phyloP scores from a whole-genome alignment of 2,888 invertebrate species.

The Adelognathus sp. region DNA sequence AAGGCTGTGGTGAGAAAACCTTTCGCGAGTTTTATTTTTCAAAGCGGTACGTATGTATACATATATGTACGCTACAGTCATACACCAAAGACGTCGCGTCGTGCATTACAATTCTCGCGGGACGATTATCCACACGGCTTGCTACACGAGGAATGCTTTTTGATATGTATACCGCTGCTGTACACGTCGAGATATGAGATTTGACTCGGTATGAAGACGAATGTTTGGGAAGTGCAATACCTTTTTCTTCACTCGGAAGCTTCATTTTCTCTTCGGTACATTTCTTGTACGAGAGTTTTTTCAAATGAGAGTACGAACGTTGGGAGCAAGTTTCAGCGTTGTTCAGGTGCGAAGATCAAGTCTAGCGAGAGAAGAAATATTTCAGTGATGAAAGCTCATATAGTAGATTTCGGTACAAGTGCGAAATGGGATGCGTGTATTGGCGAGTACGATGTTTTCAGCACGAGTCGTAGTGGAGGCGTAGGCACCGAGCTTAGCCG shows the following conservation, averaged over 20 bases:
- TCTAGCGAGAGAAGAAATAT: neutral
- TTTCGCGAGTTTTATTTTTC: conserved; percentile 49
- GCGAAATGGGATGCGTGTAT: too few relatives aligned
- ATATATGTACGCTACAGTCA: neutral
- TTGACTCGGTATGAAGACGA: conserved; percentile 18
- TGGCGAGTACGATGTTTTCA: too few relatives aligned
- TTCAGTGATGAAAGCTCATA: neutral
- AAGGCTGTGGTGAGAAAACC: conserved; percentile 26
- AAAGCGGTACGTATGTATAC: conserved; percentile 3
- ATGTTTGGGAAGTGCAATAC: conserved; percentile 20
- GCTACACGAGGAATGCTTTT: conserved; percentile 28
- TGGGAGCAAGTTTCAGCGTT: neutral
- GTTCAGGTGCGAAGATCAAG: neutral
- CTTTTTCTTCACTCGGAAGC: neutral
- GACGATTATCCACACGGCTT: conserved; percentile 44
- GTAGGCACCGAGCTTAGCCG: too few relatives aligned
- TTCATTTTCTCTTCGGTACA: neutral
- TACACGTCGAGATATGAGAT: conserved; percentile 42
- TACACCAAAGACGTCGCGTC: conserved; percentile 10
- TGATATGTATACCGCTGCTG: conserved; percentile 14
- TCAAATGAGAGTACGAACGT: neutral
- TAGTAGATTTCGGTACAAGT: too few relatives aligned
- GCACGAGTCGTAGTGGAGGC: too few relatives aligned
- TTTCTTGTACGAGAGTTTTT: neutral
- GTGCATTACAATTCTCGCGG: conserved; percentile 42